Percentiles rank a stretch among this genome's conserved stretches.
These are phyloP conservation scores for Zaprionus vittiger DNA, from an alignment of 1,140 invertebrate species.

Conservation along the genomic window DNA sequence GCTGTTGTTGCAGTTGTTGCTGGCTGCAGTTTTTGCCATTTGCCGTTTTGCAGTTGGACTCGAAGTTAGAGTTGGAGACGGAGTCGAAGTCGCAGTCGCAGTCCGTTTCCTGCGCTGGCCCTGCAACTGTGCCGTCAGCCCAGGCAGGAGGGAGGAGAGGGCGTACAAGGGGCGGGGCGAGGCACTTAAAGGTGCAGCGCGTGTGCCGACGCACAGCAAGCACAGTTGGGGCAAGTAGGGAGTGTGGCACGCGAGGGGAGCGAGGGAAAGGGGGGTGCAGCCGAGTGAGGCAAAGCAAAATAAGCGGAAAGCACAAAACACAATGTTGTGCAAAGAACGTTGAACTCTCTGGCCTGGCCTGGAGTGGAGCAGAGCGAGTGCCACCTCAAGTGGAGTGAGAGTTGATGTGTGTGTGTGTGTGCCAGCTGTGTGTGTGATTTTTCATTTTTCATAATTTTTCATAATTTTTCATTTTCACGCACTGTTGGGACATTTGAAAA, in stretches of 20 bases:
- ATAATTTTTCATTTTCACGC: slow-evolving; percentile 82
- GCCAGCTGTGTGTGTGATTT: slow-evolving; percentile 7
- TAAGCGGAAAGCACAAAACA: slow-evolving; percentile 81
- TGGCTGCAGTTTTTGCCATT: slow-evolving; percentile 38
- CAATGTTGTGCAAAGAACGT: slow-evolving; percentile 82
- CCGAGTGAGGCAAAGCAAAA: slow-evolving; percentile 60
- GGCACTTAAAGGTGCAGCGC: slow-evolving; percentile 81
- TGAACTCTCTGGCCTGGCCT: slow-evolving; percentile 63
- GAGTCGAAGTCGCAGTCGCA: slow-evolving; percentile 27
- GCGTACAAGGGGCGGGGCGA: slow-evolving; percentile 25
- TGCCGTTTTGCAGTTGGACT: slow-evolving; percentile 40
- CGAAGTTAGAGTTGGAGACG: slow-evolving; percentile 28
- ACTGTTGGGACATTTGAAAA: slow-evolving; percentile 80
- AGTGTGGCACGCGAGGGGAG: background rate
- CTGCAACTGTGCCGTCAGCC: slow-evolving; percentile 34
- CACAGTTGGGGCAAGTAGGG: background rate
- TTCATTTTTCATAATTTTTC: slow-evolving; percentile 63
- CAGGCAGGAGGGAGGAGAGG: background rate
- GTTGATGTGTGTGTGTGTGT: slow-evolving; percentile 22
- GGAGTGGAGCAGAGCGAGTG: slow-evolving; percentile 22
- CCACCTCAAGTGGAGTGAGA: slow-evolving; percentile 33
- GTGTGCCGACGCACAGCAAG: slow-evolving; percentile 72
- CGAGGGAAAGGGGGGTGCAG: background rate
- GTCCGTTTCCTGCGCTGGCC: slow-evolving; percentile 45
- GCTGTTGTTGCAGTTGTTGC: slow-evolving; percentile 2